Base-by-base conservation (phyloP, 2,113 vertebrate species). In the Empidonax alnorum region DNA sequence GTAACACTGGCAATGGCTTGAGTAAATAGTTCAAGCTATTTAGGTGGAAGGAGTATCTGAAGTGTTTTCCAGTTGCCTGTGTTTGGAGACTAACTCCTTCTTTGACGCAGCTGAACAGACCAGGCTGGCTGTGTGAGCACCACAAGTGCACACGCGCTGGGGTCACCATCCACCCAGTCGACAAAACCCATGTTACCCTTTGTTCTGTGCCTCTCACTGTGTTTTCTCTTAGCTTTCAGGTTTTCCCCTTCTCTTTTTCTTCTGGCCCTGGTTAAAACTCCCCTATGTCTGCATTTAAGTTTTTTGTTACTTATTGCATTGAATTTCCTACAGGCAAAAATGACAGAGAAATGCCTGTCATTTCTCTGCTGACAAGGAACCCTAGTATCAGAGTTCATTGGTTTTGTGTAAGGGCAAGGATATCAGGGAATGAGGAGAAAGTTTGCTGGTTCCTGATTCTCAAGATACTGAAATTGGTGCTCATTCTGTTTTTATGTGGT, bases 61-160 rank as follows among this genome's bases (percentile, higher is more conserved):
- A 31, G 16, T 39, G 68, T 84, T 69, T 88, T 68, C 62, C 56
- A 33, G 24, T 46, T 79, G 58, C 30, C 33, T 2, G 1, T 67
- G 24, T 88, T 79, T 58, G 50, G 39, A 68, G 65, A 27, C 14
- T 20, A 46, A 30, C 27, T 59, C 52, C 5, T 69, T 13, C 9
- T 79, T 25, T 66, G 85, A 19, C 0, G 1, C 30, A 80, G 42
- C 50, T 28, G 7, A 55, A 25, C 42, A 74, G 39, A 49, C 21
- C 0, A 0, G 46, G 62, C 56, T 4, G 5, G 41, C 44, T 46
- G 28, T 44, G 42, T 75, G 58, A 30, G 23, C 53, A 35, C 31
- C 56, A 58, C 44, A 65, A 17, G 39, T 3, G 12, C 12, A 8
- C 46, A 4, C 0, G 1, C 41, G 47, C 73, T 72, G 49, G 27